phyloP scores from a whole-genome alignment of 2,888 invertebrate genomes.

The Lissonota sp. region DNA sequence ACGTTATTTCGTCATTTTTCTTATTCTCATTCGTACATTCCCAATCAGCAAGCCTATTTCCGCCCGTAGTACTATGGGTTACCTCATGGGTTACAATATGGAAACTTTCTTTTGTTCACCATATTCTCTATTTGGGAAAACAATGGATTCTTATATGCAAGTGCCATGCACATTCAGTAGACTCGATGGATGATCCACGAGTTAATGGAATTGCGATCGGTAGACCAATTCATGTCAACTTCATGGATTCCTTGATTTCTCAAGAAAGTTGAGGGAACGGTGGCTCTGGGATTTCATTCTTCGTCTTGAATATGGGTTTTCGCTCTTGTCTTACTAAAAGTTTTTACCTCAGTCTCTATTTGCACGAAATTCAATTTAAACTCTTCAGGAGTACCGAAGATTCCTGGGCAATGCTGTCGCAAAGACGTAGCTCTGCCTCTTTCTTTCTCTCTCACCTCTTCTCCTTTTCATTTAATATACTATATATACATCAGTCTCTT shows the following conservation, averaged over 20 bases:
- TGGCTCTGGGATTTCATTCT: slow-evolving; percentile 39
- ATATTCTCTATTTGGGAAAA: too few relatives aligned
- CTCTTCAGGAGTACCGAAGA: slow-evolving; percentile 47
- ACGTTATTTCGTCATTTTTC: too few relatives aligned
- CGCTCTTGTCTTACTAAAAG: slow-evolving; percentile 52
- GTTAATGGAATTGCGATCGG: slow-evolving; percentile 59
- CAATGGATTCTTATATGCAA: too few relatives aligned
- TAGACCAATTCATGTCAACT: slow-evolving; percentile 23
- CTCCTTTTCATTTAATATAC: neutral
- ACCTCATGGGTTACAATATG: too few relatives aligned
- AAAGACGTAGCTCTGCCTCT: slow-evolving; percentile 13
- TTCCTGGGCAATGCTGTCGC: slow-evolving; percentile 26
- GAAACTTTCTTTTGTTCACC: too few relatives aligned
- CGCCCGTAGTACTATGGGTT: too few relatives aligned
- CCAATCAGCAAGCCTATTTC: too few relatives aligned
- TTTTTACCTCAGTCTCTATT: slow-evolving; percentile 63
- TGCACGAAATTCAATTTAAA: slow-evolving; percentile 64
- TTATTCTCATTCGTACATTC: too few relatives aligned
- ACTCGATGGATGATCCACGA: neutral
- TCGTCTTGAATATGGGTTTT: slow-evolving; percentile 59
- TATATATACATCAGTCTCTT: too few relatives aligned
- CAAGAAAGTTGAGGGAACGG: neutral
- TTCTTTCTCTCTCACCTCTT: slow-evolving; percentile 5
- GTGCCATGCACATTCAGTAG: too few relatives aligned
- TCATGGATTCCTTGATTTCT: slow-evolving; percentile 36